Conservation (phyloP, 2,888 invertebrate genomes). For the Hoplodrina ambigua region DNA sequence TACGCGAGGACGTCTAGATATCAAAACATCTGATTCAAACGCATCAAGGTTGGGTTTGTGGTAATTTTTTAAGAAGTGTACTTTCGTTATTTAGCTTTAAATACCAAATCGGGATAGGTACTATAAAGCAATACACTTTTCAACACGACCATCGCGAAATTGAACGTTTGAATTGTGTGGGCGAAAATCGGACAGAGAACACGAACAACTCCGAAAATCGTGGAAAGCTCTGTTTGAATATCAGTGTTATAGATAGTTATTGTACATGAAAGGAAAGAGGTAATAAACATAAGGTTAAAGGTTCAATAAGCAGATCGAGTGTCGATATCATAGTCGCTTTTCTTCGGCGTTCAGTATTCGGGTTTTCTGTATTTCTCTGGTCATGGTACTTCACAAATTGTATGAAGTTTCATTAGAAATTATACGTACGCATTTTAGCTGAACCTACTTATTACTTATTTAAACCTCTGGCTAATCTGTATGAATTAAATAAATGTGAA, state of each 20-base stretch:
- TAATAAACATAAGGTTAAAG: neutral
- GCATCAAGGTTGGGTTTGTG: neutral
- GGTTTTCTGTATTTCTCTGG: neutral
- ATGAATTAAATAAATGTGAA: neutral
- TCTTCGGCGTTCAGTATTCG: neutral
- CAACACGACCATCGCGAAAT: neutral
- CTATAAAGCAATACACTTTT: neutral
- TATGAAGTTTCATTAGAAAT: neutral
- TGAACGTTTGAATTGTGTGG: neutral
- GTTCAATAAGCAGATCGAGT: neutral
- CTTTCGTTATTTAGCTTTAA: neutral
- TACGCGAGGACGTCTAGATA: neutral
- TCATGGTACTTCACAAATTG: too few relatives aligned
- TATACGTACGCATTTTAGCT: neutral
- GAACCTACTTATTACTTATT: too few relatives aligned
- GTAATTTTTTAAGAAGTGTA: conserved; percentile 1
- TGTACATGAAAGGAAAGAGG: neutral
- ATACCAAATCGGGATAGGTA: neutral
- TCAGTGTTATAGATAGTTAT: neutral
- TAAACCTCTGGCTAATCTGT: neutral
- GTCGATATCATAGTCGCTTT: neutral
- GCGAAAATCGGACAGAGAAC: neutral
- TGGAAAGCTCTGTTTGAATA: neutral
- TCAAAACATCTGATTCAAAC: neutral
- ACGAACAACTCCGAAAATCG: neutral